phyloP scores from a whole-genome alignment of 2,888 invertebrate genomes.

The Stictocephala bisonia region DNA sequence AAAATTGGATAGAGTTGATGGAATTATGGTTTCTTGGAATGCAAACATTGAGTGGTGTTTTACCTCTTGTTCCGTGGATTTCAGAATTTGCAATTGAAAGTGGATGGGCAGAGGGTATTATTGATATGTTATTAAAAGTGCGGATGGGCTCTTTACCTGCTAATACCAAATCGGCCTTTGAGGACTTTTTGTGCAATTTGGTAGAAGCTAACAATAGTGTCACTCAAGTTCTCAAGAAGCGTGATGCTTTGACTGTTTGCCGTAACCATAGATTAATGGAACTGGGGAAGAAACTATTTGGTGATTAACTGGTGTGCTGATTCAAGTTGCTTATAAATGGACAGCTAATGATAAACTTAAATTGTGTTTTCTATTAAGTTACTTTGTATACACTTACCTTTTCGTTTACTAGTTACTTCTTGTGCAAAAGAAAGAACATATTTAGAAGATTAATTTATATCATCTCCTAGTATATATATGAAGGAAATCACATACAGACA shows the following conservation, averaged over 20 bases:
- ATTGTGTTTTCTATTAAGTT: too few relatives aligned
- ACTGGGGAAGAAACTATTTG: slow-evolving; percentile 87
- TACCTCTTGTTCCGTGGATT: slow-evolving; percentile 87
- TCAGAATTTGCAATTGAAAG: slow-evolving; percentile 92
- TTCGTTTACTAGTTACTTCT: too few relatives aligned
- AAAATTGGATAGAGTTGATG: slow-evolving; percentile 89
- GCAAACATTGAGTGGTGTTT: slow-evolving; percentile 88
- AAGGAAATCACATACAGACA: too few relatives aligned
- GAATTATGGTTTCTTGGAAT: slow-evolving; percentile 95
- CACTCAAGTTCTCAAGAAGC: slow-evolving; percentile 80
- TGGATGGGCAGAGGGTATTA: slow-evolving; percentile 93
- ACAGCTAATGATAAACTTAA: too few relatives aligned
- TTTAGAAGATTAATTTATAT: too few relatives aligned
- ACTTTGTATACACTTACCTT: too few relatives aligned
- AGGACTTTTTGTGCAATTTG: slow-evolving; percentile 87
- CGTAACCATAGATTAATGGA: slow-evolving; percentile 91
- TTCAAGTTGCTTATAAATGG: too few relatives aligned
- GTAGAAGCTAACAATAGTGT: slow-evolving; percentile 84
- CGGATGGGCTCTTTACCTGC: slow-evolving; percentile 84
- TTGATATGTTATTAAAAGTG: slow-evolving; percentile 83
- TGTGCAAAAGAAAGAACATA: too few relatives aligned
- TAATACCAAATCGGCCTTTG: slow-evolving; percentile 89
- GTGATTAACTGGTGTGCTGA: too few relatives aligned
- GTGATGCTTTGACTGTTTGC: slow-evolving; percentile 84
- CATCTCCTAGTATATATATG: too few relatives aligned